Evolutionary conservation across 2,113 vertebrate species (phyloP).

Genomic region (Eptatretus burgeri): DNA sequence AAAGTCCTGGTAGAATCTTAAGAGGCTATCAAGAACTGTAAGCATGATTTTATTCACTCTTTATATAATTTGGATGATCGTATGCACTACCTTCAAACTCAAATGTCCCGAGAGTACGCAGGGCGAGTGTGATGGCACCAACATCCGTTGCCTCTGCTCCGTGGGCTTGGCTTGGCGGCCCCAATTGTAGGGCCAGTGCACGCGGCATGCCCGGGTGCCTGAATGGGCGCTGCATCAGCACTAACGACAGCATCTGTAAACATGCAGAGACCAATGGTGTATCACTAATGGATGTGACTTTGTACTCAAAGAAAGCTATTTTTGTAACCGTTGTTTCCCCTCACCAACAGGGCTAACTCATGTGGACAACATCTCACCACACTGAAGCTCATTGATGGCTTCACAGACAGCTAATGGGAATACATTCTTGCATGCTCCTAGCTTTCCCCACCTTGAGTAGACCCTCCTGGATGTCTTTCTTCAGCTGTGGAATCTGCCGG

Average conservation of each 20-base stretch:
- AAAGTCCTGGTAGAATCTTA: too few relatives aligned
- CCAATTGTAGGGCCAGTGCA: constrained; percentile 65
- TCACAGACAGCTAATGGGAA: too few relatives aligned
- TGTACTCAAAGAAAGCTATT: too few relatives aligned
- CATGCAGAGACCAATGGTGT: not conserved
- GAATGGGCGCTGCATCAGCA: constrained; percentile 88
- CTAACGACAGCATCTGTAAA: constrained; percentile 56
- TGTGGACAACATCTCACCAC: too few relatives aligned
- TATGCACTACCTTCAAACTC: constrained; percentile 57
- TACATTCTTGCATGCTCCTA: too few relatives aligned
- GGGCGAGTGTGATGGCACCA: constrained; percentile 75
- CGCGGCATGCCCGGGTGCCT: constrained; percentile 93
- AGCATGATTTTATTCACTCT: too few relatives aligned
- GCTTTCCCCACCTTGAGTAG: constrained; percentile 27
- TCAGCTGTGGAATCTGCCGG: constrained; percentile 76
- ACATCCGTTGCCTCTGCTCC: constrained; percentile 80
- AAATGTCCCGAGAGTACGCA: constrained; percentile 77
- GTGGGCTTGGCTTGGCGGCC: constrained; percentile 74
- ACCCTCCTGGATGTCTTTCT: constrained; percentile 95
- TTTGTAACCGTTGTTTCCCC: too few relatives aligned
- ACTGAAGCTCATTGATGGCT: too few relatives aligned
- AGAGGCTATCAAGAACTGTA: too few relatives aligned
- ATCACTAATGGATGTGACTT: too few relatives aligned
- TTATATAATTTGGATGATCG: too few relatives aligned
- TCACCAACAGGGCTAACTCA: too few relatives aligned